Conservation (phyloP, 2,888 invertebrate species). For the Sipunculus nudus region DNA sequence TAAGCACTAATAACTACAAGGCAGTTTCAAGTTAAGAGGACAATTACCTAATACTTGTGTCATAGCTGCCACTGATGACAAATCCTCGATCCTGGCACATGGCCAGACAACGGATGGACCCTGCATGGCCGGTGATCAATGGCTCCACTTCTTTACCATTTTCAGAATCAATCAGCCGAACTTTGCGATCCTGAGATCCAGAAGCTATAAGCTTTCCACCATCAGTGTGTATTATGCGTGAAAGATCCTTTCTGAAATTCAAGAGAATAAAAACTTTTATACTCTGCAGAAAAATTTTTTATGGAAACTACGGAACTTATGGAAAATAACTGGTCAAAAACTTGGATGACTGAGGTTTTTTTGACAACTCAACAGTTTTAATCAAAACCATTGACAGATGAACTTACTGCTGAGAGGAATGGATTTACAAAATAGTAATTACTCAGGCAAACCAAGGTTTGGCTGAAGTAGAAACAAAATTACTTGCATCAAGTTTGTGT, state of each 20-base stretch:
- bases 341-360: neutral
- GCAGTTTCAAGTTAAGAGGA: neutral
- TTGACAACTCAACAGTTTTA: neutral
- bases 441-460: neutral
- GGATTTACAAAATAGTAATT: neutral
- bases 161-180: slow-evolving; percentile 54
- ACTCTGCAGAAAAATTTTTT: no score
- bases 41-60: slow-evolving; percentile 63
- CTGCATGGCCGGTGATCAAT: slow-evolving; percentile 64
- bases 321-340: neutral
- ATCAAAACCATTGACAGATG: neutral
- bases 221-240: slow-evolving; percentile 61
- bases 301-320: no score
- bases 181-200: slow-evolving; percentile 61
- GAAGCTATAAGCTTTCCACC: slow-evolving; percentile 58
- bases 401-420: neutral
- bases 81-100: slow-evolving; percentile 53
- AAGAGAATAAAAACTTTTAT: neutral
- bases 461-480: no score
- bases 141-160: slow-evolving; percentile 49
- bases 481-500: no score
- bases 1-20: no score
- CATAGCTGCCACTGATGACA: slow-evolving; percentile 65
- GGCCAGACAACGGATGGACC: slow-evolving; percentile 60
- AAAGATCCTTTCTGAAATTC: slow-evolving; percentile 49